Percentiles rank a stretch among this genome's conserved stretches.
phyloP scores from a whole-genome alignment of 2,888 invertebrate species.

The Diarsia rubi region DNA sequence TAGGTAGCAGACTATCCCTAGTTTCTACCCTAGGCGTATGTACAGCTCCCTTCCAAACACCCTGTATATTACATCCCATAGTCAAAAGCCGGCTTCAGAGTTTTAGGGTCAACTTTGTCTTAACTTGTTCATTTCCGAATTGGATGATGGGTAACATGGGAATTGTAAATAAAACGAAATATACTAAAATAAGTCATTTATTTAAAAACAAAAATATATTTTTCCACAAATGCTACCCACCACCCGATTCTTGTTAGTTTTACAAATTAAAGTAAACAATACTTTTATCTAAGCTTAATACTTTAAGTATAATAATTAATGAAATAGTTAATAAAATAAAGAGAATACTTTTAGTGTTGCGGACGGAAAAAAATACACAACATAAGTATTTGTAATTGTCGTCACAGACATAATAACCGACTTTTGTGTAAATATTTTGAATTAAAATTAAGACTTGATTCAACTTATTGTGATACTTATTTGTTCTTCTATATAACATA shows the following conservation, averaged over 20 bases:
- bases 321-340: conserved; percentile 13
- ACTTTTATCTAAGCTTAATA: conserved; percentile 35
- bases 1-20: too few species aligned
- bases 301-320: conserved; percentile 20
- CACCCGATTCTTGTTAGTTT: conserved; percentile 78
- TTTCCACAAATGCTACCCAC: conserved; percentile 82
- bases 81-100: too few species aligned
- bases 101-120: neutral
- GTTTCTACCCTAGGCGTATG: too few species aligned
- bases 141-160: conserved; percentile 84
- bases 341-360: conserved; percentile 38
- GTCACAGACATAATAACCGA: neutral
- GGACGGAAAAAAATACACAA: conserved; percentile 21
- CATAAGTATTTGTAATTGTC: neutral
- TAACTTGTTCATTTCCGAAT: conserved; percentile 49
- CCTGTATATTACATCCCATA: too few species aligned
- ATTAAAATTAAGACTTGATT: neutral
- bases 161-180: conserved; percentile 81
- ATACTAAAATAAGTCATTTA: conserved; percentile 73
- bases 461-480: neutral
- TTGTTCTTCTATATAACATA: neutral
- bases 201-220: conserved; percentile 72
- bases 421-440: neutral
- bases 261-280: conserved; percentile 56
- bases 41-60: too few species aligned